Percentiles rank a stretch among this genome's conserved stretches.
Evolutionary conservation across 2,888 invertebrate species (phyloP).

Genomic region (Serrognathus titanus): DNA sequence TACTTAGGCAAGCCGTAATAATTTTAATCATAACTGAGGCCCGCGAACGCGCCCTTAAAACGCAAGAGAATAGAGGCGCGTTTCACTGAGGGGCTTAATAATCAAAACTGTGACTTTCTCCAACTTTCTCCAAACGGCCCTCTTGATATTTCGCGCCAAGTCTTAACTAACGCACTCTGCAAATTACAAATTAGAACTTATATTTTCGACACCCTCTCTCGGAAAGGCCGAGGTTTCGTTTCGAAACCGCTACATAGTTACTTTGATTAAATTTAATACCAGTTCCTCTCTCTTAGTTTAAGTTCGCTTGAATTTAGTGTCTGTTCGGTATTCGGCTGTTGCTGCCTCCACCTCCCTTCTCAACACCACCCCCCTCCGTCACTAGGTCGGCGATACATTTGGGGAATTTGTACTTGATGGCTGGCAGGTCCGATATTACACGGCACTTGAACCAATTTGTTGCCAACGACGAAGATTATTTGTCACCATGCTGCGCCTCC

Average conservation of each 20-base stretch:
- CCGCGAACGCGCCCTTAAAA: slow-evolving; percentile 16
- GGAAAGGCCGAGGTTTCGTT: slow-evolving; percentile 30
- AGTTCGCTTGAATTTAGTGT: slow-evolving; percentile 13
- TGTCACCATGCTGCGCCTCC: no score
- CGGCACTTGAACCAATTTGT: no score
- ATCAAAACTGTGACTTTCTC: slow-evolving; percentile 46
- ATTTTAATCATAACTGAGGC: slow-evolving; percentile 44
- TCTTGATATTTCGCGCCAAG: slow-evolving; percentile 44
- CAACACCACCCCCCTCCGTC: slow-evolving; percentile 9
- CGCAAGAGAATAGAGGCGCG: slow-evolving; percentile 4
- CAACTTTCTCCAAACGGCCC: slow-evolving; percentile 46
- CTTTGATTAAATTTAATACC: slow-evolving; percentile 47
- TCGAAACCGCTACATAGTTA: slow-evolving; percentile 41
- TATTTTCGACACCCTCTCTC: slow-evolving; percentile 42
- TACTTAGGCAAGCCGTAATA: slow-evolving; percentile 46
- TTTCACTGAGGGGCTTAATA: slow-evolving; percentile 39
- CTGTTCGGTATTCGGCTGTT: neutral
- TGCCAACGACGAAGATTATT: no score
- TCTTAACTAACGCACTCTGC: slow-evolving; percentile 47
- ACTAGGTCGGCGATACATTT: neutral
- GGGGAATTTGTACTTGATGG: no score
- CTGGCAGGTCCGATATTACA: no score
- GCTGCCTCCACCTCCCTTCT: slow-evolving; percentile 5
- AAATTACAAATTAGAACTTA: slow-evolving; percentile 49
- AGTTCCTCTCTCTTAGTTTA: slow-evolving; percentile 6